Conservation (phyloP, 2,113 vertebrate genomes). For the Halichoerus grypus region DNA sequence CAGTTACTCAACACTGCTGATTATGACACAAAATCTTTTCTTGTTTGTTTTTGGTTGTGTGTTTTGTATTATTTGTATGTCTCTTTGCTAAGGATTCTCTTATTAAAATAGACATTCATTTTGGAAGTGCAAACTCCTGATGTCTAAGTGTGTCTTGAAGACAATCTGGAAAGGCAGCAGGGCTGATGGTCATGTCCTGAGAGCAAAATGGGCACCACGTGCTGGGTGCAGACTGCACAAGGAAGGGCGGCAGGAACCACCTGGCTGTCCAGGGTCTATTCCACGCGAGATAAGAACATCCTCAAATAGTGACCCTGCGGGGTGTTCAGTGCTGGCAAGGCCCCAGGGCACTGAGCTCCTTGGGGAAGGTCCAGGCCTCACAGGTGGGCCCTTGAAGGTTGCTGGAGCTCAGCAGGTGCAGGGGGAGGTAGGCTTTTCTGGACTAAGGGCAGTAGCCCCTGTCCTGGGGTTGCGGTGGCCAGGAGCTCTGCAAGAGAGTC, state of each 20-base stretch:
- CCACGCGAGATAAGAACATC: accelerated
- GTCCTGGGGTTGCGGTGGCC: neutral
- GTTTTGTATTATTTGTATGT: neutral
- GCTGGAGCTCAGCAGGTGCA: accelerated
- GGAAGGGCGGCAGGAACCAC: no score
- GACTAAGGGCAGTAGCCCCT: neutral
- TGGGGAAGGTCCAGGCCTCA: neutral
- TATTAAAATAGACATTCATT: neutral
- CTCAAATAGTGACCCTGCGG: accelerated
- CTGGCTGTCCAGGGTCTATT: accelerated
- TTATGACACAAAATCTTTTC: neutral
- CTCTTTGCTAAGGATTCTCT: neutral
- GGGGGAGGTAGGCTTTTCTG: neutral
- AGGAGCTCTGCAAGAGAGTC: neutral
- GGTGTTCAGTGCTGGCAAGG: no score
- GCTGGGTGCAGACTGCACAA: neutral
- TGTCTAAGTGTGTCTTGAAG: neutral
- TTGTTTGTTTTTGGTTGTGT: neutral
- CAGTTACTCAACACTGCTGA: neutral
- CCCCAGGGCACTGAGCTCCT: neutral
- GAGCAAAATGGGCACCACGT: neutral
- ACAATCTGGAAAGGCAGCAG: neutral
- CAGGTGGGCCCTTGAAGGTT: accelerated
- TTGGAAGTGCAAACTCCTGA: neutral
- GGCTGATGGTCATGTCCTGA: neutral